These are phyloP conservation scores for Drosophila fulvimacula DNA, from an alignment of 2,888 invertebrate species.

Conservation along the genomic window DNA sequence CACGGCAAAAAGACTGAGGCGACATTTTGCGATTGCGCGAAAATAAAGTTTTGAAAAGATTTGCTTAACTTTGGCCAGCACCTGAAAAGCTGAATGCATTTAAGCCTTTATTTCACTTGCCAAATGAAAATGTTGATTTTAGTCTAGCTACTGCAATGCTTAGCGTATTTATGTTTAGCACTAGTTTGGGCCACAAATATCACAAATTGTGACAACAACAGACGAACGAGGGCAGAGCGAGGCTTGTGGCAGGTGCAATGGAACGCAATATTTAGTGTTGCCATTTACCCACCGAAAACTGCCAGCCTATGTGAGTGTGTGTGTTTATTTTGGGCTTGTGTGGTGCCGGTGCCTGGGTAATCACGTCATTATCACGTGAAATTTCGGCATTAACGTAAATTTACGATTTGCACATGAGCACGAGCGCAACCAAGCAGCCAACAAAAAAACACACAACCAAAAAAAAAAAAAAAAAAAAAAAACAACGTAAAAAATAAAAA, in stretches of 20 bases:
- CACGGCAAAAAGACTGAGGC: constrained; percentile 56
- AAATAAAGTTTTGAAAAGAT: constrained; percentile 53
- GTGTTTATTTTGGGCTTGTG: constrained; percentile 44
- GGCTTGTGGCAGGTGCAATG: constrained; percentile 54
- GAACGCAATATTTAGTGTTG: constrained; percentile 45
- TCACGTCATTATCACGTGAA: constrained; percentile 83
- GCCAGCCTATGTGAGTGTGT: constrained; percentile 25
- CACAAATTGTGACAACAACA: constrained; percentile 25
- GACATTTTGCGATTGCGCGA: constrained; percentile 66
- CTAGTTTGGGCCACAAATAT: constrained; percentile 48
- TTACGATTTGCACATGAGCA: constrained; percentile 78
- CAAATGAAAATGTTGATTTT: constrained; percentile 4
- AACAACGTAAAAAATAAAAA: constrained; percentile 37
- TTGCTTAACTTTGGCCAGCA: constrained; percentile 14
- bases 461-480: neutral
- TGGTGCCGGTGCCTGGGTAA: constrained; percentile 65
- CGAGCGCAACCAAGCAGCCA: constrained; percentile 41
- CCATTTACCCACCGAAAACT: constrained; percentile 30
- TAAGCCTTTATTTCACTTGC: constrained; percentile 40
- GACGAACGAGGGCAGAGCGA: neutral
- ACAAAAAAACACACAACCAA: constrained; percentile 22
- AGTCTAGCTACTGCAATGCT: constrained; percentile 23
- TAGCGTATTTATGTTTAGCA: constrained; percentile 6
- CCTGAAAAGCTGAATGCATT: constrained; percentile 41
- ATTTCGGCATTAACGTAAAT: constrained; percentile 79